These are phyloP conservation scores for Scelioninae gen. 1 DNA, from an alignment of 2,888 invertebrate genomes.

Conservation along the genomic window DNA sequence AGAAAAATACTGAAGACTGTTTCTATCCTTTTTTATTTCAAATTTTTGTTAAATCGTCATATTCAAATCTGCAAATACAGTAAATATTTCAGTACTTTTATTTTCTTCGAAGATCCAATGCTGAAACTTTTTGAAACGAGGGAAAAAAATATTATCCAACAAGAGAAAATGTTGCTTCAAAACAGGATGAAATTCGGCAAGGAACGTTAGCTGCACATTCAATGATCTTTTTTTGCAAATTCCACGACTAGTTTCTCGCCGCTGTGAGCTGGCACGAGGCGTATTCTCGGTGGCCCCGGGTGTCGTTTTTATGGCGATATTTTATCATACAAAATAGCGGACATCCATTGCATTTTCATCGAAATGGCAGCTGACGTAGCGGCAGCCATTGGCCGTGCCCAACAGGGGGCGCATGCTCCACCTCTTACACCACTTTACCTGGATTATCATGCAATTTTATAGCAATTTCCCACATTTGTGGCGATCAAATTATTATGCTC, in stretches of 20 bases:
- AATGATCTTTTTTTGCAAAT: conserved; percentile 62
- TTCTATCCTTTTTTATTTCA: no score
- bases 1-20: background rate
- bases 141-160: no score
- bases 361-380: conserved; percentile 81
- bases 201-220: conserved; percentile 34
- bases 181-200: no score
- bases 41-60: no score
- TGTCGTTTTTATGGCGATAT: conserved; percentile 78
- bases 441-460: conserved; percentile 82
- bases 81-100: no score
- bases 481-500: conserved; percentile 80
- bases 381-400: conserved; percentile 77
- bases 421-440: conserved; percentile 73
- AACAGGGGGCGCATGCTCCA: conserved; percentile 62
- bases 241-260: conserved; percentile 45
- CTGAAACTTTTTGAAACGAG: no score
- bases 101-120: no score
- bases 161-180: no score
- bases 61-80: no score
- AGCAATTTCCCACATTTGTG: conserved; percentile 83
- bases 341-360: conserved; percentile 83
- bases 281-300: conserved; percentile 67
- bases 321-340: conserved; percentile 82
- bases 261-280: conserved; percentile 45